Evolutionary conservation across 2,113 vertebrate species (phyloP), one percentile per base, ranked within the genome.

Genomic region (Pomatostomus ruficeps): DNA sequence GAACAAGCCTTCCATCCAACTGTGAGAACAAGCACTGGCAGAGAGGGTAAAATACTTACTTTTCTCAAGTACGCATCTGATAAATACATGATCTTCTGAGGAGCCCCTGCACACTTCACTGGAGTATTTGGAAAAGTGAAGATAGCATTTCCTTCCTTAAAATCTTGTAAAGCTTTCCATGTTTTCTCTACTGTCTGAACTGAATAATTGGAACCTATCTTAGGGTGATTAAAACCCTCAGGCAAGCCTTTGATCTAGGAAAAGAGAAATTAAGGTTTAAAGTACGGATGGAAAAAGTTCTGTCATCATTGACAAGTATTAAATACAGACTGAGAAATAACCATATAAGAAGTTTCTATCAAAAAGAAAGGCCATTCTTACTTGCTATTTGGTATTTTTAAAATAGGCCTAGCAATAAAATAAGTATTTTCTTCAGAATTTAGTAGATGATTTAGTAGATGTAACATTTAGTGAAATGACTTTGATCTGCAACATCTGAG

Each of bases 21-120:
- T 38, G 8, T 85, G 13, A 46, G 10, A 77, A 76, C 40, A 72
- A 74, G 21, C 48, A 23, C 29, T 29, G 23, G 35, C 33, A 54
- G 36, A 65, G 26, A 28, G 23, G 19, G 21, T 33, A 46, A 74
- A 81, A 87, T 5, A 90, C 90, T 38, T 96, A 99, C 99, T 98
- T 99, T 99, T 97, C 98, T 98, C 67, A 99, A 95, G 92, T 97
- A 99, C 14, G 98, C 98, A 15, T 99, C 99, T 1, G 99, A 96
- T 38, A 99, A 98, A 94, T 99, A 99, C 99, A 99, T 99, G 89
- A 99, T 99, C 97, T 99, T 99, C 96, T 99, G 99, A 33, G 99
- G 99, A 4, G 99, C 99, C 26, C 99, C 99, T 12, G 98, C 99
- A 96, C 99, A 99, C 96, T 99, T 99, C 62, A 99, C 96, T 1